These are phyloP conservation scores for Flexamia atlantica DNA, from an alignment of 2,888 invertebrate genomes.

Conservation along the genomic window DNA sequence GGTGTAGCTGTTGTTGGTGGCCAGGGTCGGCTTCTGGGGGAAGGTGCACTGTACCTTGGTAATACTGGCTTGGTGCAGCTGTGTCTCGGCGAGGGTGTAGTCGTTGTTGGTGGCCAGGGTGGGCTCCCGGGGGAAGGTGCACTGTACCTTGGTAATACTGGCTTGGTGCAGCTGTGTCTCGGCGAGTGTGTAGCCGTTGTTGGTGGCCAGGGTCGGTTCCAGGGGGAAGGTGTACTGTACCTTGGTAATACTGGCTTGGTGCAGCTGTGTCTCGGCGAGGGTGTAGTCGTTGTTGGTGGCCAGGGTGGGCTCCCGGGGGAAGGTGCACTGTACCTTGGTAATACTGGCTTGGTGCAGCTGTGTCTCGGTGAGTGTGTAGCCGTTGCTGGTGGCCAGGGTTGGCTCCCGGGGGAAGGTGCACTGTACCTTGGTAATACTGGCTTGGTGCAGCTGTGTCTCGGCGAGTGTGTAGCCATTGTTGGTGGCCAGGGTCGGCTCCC, in stretches of 20 bases:
- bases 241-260: constrained; percentile 39
- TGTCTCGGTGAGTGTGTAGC: constrained; percentile 64
- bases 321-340: constrained; percentile 39
- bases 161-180: constrained; percentile 66
- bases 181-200: constrained; percentile 72
- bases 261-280: constrained; percentile 62
- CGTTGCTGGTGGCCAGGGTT: constrained; percentile 66
- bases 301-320: constrained; percentile 75
- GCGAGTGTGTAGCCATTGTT: constrained; percentile 72
- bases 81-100: constrained; percentile 71
- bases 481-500: background rate
- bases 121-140: no score
- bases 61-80: constrained; percentile 33
- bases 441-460: constrained; percentile 66
- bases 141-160: constrained; percentile 45
- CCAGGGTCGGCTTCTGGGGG: no score
- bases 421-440: constrained; percentile 32
- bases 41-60: no score
- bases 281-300: constrained; percentile 67
- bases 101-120: constrained; percentile 63
- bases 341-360: constrained; percentile 48
- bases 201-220: constrained; percentile 3
- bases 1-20: constrained; percentile 69
- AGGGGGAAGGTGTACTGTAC: constrained; percentile 37
- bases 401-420: constrained; percentile 45